phyloP scores from a whole-genome alignment of 2,888 invertebrate genomes.

The Ryuthela nishihirai region DNA sequence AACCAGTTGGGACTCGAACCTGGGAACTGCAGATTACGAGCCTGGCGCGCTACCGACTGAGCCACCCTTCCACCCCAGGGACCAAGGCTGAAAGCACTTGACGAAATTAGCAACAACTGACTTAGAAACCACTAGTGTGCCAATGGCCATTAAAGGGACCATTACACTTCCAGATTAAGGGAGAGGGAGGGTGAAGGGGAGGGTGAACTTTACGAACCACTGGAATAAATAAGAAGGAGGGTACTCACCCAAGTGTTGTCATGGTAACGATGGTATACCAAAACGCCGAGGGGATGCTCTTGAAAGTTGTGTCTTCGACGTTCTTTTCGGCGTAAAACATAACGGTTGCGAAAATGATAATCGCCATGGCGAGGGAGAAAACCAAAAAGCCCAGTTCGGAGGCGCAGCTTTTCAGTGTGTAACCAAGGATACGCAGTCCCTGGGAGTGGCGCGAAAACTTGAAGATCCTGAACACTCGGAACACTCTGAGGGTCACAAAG shows the following conservation, averaged over 20 bases:
- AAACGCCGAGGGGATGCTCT: conserved; percentile 98
- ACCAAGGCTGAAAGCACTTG: too few species aligned
- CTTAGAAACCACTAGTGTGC: too few species aligned
- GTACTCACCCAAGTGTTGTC: conserved; percentile 95
- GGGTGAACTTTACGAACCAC: too few species aligned
- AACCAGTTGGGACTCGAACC: too few species aligned
- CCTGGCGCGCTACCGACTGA: too few species aligned
- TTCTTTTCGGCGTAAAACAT: conserved; percentile 99
- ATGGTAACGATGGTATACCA: conserved; percentile 99
- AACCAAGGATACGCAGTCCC: conserved; percentile 95
- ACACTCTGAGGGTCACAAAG: conserved; percentile 97
- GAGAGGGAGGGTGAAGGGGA: not conserved
- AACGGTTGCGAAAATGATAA: conserved; percentile 99
- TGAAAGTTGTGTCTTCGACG: conserved; percentile 93
- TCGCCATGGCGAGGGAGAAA: conserved; percentile 99
- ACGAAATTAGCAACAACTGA: too few species aligned
- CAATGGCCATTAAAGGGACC: too few species aligned
- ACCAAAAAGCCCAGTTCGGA: conserved; percentile 98
- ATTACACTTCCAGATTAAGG: too few species aligned
- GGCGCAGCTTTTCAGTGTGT: conserved; percentile 98
- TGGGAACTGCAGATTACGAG: too few species aligned
- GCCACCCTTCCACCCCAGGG: too few species aligned
- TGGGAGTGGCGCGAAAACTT: conserved; percentile 99
- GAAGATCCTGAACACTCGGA: conserved; percentile 99
- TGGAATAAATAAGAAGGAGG: not conserved